A percentile compares a stretch with the other conserved stretches of the same genome.
These are phyloP conservation scores for Heteronetta atricapilla DNA, from an alignment of 2,113 vertebrate species.

Conservation along the genomic window DNA sequence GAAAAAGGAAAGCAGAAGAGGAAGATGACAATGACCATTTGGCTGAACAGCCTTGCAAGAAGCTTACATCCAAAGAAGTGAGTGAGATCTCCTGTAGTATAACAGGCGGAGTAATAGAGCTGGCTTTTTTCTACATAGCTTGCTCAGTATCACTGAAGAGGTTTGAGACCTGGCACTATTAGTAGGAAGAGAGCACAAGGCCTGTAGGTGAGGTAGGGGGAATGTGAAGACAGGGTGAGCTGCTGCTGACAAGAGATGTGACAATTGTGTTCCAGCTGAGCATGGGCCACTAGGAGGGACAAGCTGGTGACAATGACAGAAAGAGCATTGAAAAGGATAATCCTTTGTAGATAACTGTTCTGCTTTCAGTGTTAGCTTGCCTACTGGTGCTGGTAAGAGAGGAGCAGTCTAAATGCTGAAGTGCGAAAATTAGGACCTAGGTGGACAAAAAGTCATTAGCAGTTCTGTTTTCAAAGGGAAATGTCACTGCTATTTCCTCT, in stretches of 20 bases:
- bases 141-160: neutral
- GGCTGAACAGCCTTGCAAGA: constrained; percentile 52
- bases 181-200: neutral
- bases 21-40: constrained; percentile 46
- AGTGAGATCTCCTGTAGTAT: neutral
- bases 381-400: neutral
- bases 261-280: neutral
- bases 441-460: neutral
- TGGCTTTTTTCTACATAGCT: neutral
- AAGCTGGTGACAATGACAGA: neutral
- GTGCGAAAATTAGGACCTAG: neutral
- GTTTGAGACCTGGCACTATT: neutral
- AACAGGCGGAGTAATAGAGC: neutral
- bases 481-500: neutral
- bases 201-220: neutral
- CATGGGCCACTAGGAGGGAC: neutral
- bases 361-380: neutral
- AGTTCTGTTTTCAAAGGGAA: neutral
- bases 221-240: too few relatives aligned
- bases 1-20: constrained; percentile 83
- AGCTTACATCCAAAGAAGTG: constrained; percentile 91
- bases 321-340: neutral
- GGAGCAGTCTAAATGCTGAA: neutral
- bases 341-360: neutral
- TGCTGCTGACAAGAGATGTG: neutral